Base-by-base conservation (phyloP, 2,888 invertebrate species). In the Cyclophora punctaria region DNA sequence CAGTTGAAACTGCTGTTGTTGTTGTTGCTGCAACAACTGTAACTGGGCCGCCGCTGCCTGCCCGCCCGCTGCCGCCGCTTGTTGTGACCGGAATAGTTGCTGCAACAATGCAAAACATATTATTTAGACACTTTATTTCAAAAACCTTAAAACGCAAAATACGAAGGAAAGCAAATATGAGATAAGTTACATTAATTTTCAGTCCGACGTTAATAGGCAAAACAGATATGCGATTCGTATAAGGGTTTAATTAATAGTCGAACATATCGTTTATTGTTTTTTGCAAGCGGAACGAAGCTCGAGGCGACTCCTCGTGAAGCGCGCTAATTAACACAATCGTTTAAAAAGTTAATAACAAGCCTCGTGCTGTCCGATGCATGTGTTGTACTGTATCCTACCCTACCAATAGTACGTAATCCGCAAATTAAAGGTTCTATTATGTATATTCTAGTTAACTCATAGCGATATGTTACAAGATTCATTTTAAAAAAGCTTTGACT, bases 11-110 rank as follows among this genome's bases (percentile, higher is more conserved):
- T 93, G 94, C 68, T 94, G 94, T 64, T 95, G 93, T 69, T 93
- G 92, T 69, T 93, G 94, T 71, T 94, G 92, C 63, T 93, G 92
- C 67, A 95, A 92, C 82, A 80, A 93, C 80, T 92, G 93, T 82
- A 83, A 92, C 87, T 89, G 93, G 70, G 89, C 94, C 82, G 92
- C 83, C 83, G 93, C 89, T 80, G 92, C 87, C 72, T 91, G 83
- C 57, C 88, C 82, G 77, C 91, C 85, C 77, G 95, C 86, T 83
- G 91, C 90, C 75, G 92, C 90, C 75, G 93, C 90, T 71, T 93
- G 95, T 81, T 96, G 96, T 80, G 95, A 95, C 78, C 96, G 93
- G 88, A 96, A 96, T 71, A 96, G 86, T 93, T 96, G 95, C 96
- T 96, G 90, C 35, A 92, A 92, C 77, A 81, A 85, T 58, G 48